phyloP scores from a whole-genome alignment of 2,888 invertebrate species.

The Leptinotarsa haldemani region DNA sequence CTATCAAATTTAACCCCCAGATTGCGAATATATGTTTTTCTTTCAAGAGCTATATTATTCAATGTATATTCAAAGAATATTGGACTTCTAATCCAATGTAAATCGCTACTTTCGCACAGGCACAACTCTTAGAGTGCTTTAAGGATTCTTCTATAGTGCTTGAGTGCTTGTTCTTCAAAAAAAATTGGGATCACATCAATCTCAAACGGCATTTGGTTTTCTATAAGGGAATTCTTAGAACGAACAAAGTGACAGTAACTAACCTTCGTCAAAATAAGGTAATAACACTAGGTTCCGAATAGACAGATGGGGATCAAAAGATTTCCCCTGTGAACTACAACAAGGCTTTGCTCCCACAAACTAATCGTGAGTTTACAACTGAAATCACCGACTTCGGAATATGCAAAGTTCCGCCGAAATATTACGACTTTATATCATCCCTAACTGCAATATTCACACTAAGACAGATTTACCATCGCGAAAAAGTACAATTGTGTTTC shows the following conservation, averaged over 20 bases:
- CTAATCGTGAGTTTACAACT: slow-evolving; percentile 60
- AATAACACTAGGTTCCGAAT: slow-evolving; percentile 53
- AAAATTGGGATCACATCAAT: not conserved
- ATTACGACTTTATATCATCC: slow-evolving; percentile 50
- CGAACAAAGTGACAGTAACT: slow-evolving; percentile 51
- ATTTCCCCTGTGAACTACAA: slow-evolving; percentile 60
- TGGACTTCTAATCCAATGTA: too few species aligned
- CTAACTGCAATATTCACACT: slow-evolving; percentile 43
- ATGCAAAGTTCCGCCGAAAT: slow-evolving; percentile 52
- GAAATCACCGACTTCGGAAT: slow-evolving; percentile 53
- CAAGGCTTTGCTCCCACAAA: slow-evolving; percentile 47
- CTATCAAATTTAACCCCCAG: too few species aligned
- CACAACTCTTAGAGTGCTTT: too few species aligned
- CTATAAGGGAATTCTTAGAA: not conserved
- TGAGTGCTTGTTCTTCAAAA: too few species aligned
- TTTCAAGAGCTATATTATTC: too few species aligned
- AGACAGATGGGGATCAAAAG: slow-evolving; percentile 55
- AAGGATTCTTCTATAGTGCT: too few species aligned
- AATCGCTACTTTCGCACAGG: too few species aligned
- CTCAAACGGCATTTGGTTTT: not conserved
- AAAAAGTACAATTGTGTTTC: slow-evolving; percentile 45
- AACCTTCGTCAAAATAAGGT: slow-evolving; percentile 53
- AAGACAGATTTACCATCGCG: slow-evolving; percentile 46
- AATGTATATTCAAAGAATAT: too few species aligned
- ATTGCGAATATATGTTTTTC: too few species aligned